Base-by-base conservation (phyloP, 2,113 vertebrate genomes). In the Xiphorhynchus elegans region DNA sequence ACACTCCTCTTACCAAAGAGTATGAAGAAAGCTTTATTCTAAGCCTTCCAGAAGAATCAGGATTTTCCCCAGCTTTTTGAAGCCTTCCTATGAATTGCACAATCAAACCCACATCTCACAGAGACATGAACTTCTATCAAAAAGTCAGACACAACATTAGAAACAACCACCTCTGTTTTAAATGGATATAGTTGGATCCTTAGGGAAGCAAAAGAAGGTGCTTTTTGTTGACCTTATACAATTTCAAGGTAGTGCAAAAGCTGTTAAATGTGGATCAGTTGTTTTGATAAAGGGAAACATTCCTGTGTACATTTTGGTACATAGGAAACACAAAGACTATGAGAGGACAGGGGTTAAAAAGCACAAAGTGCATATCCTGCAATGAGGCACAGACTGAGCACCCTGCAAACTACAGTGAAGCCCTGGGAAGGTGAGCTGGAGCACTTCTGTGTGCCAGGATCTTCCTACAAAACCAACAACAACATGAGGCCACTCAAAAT, bases 141-240 rank as follows among this genome's bases (percentile, higher is more conserved):
- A 84, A 79, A 87, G 42, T 26, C 46, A 55, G 76, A 73, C 21
- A 52, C 8, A 44, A 49, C 13, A 33, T 14, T 47, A 46, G 9
- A 17, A 68, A 47, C 24, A 60, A 67, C 23, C 20, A 62, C 10
- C 40, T n/a, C 14, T n/a, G 18, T 37, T 64, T 60, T 53, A n/a
- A 35, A 53, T 0, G 1, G 39, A 46, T 42, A 40, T 0, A 1
- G n/a, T 1, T 52, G 46, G 64, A 80, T 58, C 42, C 17, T 82
- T 19, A 47, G 46, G 17, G 29, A 79, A 67, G 50, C 5, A 7
- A 49, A 83, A 87, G 50, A 69, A 90, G n/a, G 23, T 52, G n/a
- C 19, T 69, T 6, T 53, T 29, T n/a, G 25, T 18, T 40, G 74
- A 16, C 26, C 56, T 46, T 46, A 23, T 5, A 44, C 23, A 59